These are phyloP conservation scores for Heterocephalus glaber DNA, from an alignment of 2,113 vertebrate genomes.

Conservation along the genomic window DNA sequence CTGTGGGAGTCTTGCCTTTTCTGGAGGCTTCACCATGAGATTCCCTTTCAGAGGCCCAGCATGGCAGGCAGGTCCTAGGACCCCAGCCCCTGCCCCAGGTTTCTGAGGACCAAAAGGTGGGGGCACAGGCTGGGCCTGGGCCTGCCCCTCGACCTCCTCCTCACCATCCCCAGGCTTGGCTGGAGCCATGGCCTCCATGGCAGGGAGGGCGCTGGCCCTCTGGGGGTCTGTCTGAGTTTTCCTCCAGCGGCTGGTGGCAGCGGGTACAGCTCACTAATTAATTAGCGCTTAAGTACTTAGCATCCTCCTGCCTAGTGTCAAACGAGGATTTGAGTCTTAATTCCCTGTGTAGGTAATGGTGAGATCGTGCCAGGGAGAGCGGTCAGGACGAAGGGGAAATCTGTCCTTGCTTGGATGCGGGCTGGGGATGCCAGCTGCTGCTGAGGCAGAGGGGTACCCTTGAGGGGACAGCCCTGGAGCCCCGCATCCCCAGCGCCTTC, in stretches of 20 bases:
- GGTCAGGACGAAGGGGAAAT: background rate
- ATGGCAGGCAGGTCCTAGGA: background rate
- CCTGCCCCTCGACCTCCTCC: background rate
- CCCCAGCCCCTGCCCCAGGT: background rate
- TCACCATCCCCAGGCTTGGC: background rate
- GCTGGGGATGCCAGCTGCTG: background rate
- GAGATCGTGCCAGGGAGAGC: slow-evolving; percentile 9
- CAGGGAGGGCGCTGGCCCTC: slow-evolving; percentile 11
- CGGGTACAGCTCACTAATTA: slow-evolving; percentile 78
- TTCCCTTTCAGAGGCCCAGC: accelerated
- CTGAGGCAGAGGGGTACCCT: background rate
- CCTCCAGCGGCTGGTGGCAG: slow-evolving; percentile 70
- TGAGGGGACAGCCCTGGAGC: background rate
- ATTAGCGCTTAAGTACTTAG: slow-evolving; percentile 83
- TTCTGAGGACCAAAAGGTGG: background rate
- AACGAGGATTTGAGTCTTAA: slow-evolving; percentile 82
- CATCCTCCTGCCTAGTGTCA: slow-evolving; percentile 80
- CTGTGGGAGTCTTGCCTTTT: background rate
- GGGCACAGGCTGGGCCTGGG: background rate
- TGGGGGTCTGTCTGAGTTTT: slow-evolving; percentile 70
- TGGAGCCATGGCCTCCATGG: background rate
- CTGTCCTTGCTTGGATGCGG: background rate
- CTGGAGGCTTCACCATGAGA: background rate
- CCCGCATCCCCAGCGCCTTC: accelerated
- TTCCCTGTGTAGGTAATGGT: slow-evolving; percentile 79